Evolutionary conservation across 2,797 vertebrate genomes (phyloP), one percentile per base, ranked within the genome.

Genomic region (Setipinna tenuifilis): DNA sequence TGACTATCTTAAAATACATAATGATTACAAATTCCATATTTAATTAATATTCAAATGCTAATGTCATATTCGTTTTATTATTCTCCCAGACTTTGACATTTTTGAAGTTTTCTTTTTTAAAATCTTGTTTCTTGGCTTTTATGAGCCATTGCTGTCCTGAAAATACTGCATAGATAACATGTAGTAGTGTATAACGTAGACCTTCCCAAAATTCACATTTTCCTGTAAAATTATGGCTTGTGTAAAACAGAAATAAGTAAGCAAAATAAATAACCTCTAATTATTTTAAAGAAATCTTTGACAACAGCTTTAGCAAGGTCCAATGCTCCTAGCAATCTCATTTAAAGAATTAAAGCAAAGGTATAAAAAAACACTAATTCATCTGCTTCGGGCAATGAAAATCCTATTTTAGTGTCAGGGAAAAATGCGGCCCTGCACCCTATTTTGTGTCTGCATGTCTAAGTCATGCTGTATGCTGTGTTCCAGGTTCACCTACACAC

Each of bases 401-500:
- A 41, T 68, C n/a, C 35, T 25, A 41, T 78, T 44, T 78, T 12
- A n/a, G 71, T 44, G 71, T 41, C 17, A 6, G 17, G 50, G 9
- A 54, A 54, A 54, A 54, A 3, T 54, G 50, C 50, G 14, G 7
- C 50, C 50, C 7, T 54, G 14, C 7, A 9, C 50, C 50, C 50
- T 61, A 19, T 21, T 54, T 54, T 54, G 50, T 54, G 50, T 54
- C 28, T 68, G 19, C 81, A n/a, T 57, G 83, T 82, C 65, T 71
- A 78, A 78, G 35, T 61, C 19, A 23, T 9, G 59, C n/a, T 31
- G 44, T 57, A 6, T 25, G 82, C 2, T 87, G 84, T 81, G 61
- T 86, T 89, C 17, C 89, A 99, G 98, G 90, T 99, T 99, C 93
- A 99, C 98, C 3, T 99, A 99, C 88, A 99, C 98, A 0, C 93